Conservation (phyloP, 2,113 vertebrate species). For the Eulemur rufifrons region DNA sequence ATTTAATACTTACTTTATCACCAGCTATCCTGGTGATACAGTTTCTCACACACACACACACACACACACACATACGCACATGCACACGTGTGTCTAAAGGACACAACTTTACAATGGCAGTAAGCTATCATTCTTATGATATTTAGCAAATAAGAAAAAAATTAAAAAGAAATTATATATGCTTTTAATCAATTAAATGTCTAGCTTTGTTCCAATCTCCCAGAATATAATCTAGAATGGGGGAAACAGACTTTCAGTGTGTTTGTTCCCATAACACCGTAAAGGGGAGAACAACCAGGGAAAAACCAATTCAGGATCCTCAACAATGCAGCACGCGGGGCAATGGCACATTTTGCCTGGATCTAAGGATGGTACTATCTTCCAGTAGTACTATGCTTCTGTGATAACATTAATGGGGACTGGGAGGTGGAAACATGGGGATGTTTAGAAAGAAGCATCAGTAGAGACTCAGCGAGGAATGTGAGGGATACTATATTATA, state of each 20-base stretch:
- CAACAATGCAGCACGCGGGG: background rate
- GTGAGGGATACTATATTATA: background rate
- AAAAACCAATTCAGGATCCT: background rate
- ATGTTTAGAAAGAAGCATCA: background rate
- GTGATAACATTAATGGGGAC: background rate
- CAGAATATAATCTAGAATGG: background rate
- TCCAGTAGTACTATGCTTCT: background rate
- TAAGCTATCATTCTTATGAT: background rate
- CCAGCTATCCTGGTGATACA: background rate
- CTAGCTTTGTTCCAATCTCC: background rate
- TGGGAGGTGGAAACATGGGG: background rate
- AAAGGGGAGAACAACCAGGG: fast-evolving
- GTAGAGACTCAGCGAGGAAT: background rate
- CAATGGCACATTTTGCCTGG: background rate
- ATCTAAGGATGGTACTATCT: background rate
- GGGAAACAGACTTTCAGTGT: background rate
- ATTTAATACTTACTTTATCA: background rate
- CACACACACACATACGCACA: too few relatives aligned
- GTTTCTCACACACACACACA: background rate
- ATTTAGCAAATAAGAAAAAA: background rate
- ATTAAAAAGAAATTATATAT: background rate
- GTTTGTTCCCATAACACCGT: background rate
- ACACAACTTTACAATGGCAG: background rate
- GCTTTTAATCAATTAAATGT: background rate
- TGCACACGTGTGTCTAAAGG: background rate